phyloP scores from a whole-genome alignment of 2,797 vertebrate species.

The Gephyroberyx darwinii region DNA sequence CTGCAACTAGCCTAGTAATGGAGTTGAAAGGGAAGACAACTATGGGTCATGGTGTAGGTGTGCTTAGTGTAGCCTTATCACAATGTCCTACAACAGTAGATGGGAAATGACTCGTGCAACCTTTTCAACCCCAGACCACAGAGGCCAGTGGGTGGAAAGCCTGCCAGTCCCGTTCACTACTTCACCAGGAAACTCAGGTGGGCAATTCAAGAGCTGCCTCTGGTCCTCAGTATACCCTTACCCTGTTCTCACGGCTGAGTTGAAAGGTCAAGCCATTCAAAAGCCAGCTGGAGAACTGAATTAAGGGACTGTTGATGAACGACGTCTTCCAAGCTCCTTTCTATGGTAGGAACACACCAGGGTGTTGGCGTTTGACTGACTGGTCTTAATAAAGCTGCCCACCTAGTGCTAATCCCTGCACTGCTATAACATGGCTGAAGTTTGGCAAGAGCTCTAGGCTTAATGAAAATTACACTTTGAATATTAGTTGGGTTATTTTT shows the following conservation, averaged over 20 bases:
- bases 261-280: constrained; percentile 3
- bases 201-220: not conserved
- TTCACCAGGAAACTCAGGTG: not conserved
- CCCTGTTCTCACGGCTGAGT: not conserved
- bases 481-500: too few species aligned
- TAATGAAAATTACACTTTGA: not conserved
- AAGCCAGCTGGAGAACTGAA: not conserved
- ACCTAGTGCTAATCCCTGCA: not conserved
- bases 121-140: not conserved
- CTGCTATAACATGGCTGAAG: not conserved
- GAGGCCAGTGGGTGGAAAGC: not conserved
- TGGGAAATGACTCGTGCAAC: not conserved
- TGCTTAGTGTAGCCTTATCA: too few species aligned
- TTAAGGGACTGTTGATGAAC: constrained; percentile 1
- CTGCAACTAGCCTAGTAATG: too few species aligned
- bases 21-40: not conserved
- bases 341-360: not conserved
- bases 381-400: constrained; percentile 1
- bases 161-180: not conserved
- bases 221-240: not conserved
- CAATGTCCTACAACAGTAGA: not conserved
- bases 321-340: not conserved
- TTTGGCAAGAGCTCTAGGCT: not conserved
- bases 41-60: too few species aligned
- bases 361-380: not conserved